Percentiles rank a stretch among this genome's conserved stretches.
phyloP scores from a whole-genome alignment of 2,113 vertebrate genomes.

The Tilapia sparmanii region DNA sequence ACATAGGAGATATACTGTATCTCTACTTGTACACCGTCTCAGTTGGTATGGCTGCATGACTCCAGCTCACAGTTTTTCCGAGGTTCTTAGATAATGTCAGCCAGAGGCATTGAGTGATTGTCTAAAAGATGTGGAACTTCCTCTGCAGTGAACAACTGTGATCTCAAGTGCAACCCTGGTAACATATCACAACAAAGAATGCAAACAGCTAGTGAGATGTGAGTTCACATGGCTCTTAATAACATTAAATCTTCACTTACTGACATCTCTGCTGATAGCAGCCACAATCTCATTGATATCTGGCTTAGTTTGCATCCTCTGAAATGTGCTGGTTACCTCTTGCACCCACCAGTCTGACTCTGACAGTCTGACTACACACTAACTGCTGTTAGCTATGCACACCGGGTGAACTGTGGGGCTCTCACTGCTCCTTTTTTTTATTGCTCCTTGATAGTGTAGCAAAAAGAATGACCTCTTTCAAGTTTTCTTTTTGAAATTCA shows the following conservation, averaged over 20 bases:
- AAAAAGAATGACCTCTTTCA: background rate
- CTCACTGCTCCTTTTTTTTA: background rate
- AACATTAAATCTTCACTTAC: background rate
- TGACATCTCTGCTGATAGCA: background rate
- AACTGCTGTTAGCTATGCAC: background rate
- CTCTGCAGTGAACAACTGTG: conserved; percentile 11
- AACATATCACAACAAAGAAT: conserved; percentile 23
- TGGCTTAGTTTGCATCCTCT: conserved; percentile 9
- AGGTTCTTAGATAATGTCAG: conserved; percentile 43
- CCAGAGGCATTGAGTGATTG: conserved; percentile 19
- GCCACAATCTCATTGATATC: background rate
- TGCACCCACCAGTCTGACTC: background rate
- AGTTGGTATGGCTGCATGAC: conserved; percentile 25
- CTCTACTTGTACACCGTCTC: conserved; percentile 11
- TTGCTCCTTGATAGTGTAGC: background rate
- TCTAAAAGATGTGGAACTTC: conserved; percentile 25
- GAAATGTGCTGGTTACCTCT: background rate
- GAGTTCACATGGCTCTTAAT: background rate
- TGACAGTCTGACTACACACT: background rate
- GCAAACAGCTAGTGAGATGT: background rate
- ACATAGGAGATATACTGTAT: conserved; percentile 6
- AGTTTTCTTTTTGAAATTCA: background rate
- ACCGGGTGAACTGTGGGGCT: background rate
- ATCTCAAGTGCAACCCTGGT: conserved; percentile 9
- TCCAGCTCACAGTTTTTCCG: conserved; percentile 28